These are phyloP conservation scores for Apodemia mormo DNA, from an alignment of 2,888 invertebrate species.

Conservation along the genomic window DNA sequence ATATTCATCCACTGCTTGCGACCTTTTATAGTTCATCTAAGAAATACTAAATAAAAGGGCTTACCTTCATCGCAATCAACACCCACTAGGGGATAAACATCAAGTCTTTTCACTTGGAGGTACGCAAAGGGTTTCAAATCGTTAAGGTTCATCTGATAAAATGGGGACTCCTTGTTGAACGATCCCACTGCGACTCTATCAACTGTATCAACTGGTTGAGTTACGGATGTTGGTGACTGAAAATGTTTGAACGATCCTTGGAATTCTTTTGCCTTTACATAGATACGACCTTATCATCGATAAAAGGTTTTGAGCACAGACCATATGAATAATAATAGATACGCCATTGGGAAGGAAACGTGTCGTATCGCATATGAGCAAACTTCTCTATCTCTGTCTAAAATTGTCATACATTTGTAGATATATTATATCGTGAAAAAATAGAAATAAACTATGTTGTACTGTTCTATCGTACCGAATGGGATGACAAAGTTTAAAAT, in stretches of 20 bases:
- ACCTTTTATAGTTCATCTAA: constrained; percentile 4
- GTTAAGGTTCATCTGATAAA: constrained; percentile 70
- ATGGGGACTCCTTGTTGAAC: constrained; percentile 64
- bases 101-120: constrained; percentile 56
- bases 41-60: constrained; percentile 23
- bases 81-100: constrained; percentile 56
- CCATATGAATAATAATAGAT: too few species aligned
- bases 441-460: too few species aligned
- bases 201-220: constrained; percentile 56
- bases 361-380: too few species aligned
- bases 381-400: too few species aligned
- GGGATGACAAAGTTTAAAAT: too few species aligned
- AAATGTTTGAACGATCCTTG: constrained; percentile 20
- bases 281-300: too few species aligned
- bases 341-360: too few species aligned
- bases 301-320: not conserved
- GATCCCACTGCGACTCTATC: constrained; percentile 69
- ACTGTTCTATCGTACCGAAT: too few species aligned
- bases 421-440: too few species aligned
- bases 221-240: constrained; percentile 56
- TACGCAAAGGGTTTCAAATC: constrained; percentile 64
- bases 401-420: too few species aligned
- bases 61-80: constrained; percentile 49
- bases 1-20: not conserved
- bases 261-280: constrained; percentile 25